Percentiles rank a stretch among this genome's conserved stretches.
These are phyloP conservation scores for Plestiodon gilberti DNA, from an alignment of 2,113 vertebrate genomes.

Conservation along the genomic window DNA sequence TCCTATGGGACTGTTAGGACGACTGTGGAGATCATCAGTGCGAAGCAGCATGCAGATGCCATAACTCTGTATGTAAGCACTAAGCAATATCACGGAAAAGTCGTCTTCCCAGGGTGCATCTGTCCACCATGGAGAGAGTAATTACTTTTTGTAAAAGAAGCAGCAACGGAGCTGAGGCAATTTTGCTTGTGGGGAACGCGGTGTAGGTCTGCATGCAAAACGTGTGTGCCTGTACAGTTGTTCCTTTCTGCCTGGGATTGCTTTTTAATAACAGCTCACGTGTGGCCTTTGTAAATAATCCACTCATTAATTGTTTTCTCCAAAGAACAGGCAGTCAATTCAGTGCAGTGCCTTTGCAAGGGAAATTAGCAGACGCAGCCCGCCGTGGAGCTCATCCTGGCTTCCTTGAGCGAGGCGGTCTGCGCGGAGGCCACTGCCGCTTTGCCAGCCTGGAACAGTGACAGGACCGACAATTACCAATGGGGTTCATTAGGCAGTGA, in stretches of 20 bases:
- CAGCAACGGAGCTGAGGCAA: neutral
- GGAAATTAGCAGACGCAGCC: constrained; percentile 54
- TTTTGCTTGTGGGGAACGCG: neutral
- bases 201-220: neutral
- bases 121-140: too few species aligned
- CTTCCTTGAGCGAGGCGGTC: constrained; percentile 18
- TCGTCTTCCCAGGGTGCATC: too few species aligned
- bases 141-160: too few species aligned
- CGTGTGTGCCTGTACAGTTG: neutral
- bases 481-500: neutral
- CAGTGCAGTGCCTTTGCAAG: constrained; percentile 50
- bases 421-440: constrained; percentile 34
- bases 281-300: constrained; percentile 43
- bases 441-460: constrained; percentile 43
- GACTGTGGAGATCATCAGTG: too few species aligned
- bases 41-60: too few species aligned
- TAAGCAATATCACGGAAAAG: too few species aligned
- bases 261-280: constrained; percentile 47
- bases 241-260: constrained; percentile 39
- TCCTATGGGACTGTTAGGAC: too few species aligned
- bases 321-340: constrained; percentile 38
- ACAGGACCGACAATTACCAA: neutral
- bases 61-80: too few species aligned
- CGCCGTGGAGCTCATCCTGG: constrained; percentile 18
- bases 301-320: constrained; percentile 26